Evolutionary conservation across 2,888 invertebrate genomes (phyloP).

Genomic region (Julus scanicus): DNA sequence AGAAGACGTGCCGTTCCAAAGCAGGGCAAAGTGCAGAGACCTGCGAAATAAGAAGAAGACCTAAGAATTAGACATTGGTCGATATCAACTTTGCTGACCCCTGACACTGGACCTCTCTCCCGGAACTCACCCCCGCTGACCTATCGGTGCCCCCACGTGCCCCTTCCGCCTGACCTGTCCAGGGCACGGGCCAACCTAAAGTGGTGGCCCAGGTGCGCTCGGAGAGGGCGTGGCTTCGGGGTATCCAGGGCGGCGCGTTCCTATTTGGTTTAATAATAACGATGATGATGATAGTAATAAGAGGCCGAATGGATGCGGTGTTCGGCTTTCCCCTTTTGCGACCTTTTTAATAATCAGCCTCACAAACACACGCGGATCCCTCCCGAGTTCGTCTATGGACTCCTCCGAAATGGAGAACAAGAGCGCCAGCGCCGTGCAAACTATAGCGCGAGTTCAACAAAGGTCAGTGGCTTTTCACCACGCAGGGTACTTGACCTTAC

Average conservation of each 20-base stretch:
- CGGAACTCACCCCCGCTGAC: background rate
- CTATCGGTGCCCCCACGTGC: background rate
- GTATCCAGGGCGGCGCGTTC: background rate
- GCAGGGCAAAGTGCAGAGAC: background rate
- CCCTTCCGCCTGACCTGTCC: background rate
- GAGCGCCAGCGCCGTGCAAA: conserved; percentile 22
- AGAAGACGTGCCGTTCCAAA: background rate
- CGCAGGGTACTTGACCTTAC: conserved; percentile 54
- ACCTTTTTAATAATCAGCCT: background rate
- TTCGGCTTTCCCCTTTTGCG: conserved; percentile 21
- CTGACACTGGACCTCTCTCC: background rate
- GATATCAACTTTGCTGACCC: background rate
- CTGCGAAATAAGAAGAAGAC: background rate
- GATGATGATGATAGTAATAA: background rate
- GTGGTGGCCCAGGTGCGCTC: no score
- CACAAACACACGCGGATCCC: background rate
- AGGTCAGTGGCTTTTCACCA: conserved; percentile 55
- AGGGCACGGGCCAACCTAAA: background rate
- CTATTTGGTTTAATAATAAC: background rate
- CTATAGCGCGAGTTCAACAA: conserved; percentile 51
- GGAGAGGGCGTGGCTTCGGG: background rate
- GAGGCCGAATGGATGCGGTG: background rate
- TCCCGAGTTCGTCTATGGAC: conserved; percentile 3
- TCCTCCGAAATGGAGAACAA: conserved; percentile 4
- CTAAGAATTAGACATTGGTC: background rate